Evolutionary conservation across 1,140 invertebrate genomes (phyloP), one percentile per base, ranked within the genome.

Genomic region (Heterodera carotae): DNA sequence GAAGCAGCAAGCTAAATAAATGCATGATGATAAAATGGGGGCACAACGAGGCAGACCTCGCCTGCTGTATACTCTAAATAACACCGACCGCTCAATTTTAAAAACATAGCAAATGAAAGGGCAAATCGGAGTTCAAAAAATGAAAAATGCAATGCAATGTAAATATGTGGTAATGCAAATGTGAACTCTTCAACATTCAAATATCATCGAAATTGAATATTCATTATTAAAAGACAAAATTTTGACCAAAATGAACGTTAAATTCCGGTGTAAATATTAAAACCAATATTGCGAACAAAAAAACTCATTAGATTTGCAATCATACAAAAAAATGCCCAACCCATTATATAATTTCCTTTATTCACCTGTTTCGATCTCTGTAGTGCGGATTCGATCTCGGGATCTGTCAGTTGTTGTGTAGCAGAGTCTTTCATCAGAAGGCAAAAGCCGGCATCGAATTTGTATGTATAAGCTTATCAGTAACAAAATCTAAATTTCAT

Each of bases 1-100:
- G 76, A 34, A 69, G 83, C 78, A 80, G 84, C 81, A 56, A 84
- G 80, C 84, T 86, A 84, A 84, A 84, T 60, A 78, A 59, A 74
- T 74, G 48, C 64, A 34, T 73, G 64, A 74, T 62, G 34, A 60
- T 56, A 73, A 56, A 74, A 62, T 59, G 72, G 43, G 72, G 43
- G 53, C 48, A 29, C 72, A 59, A 62, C 56, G 56, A 59, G 53
- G 72, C 72, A 74, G 25, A 64, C 33, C 72, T 74, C 56, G 72
- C 56, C 43, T 74, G 72, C 56, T 74, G 56, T 59, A 64, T 64
- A 56, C 34, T 74, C 56, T 74, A 76, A 53, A 74, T 68, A 53
- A 12, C n/a, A 68, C 34, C 25, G 72, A 39, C 53, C 72, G 53
- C 43, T 74, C 39, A 64, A 75, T 75, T 73, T 69, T 43, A 69